Base-by-base conservation (phyloP, 2,113 vertebrate species). In the Amphiprion ocellaris region DNA sequence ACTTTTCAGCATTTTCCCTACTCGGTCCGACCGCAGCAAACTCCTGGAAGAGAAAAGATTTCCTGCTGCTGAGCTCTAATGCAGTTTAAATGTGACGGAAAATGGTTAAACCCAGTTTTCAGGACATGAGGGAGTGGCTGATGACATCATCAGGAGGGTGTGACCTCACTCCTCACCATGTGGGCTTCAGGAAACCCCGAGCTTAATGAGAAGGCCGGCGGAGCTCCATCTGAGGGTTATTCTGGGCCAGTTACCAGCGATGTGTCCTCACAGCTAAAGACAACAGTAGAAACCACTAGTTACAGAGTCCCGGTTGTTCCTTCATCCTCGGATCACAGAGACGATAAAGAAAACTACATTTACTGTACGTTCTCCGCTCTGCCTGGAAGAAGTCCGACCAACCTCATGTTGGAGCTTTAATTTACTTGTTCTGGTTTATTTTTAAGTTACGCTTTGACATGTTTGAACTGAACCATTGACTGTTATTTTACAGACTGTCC, bases 101-200 rank as follows among this genome's bases (percentile, higher is more conserved):
- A 21, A 54, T 10, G 10, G 53, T 26, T 26, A 26, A 26, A 26
- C 8, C 47, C 58, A 44, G 54, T 1, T 10, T n/a, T 10, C 5
- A 54, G 53, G 59, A 54, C 69, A 39, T 64, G 61, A 44, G 66
- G 76, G 77, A 2, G 44, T 47, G 74, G 53, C 21, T 19, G 1
- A 23, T 76, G 81, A 69, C 23, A 60, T 69, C 84, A 84, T 58
- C 30, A 11, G 64, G 55, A 63, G 56, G 86, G 83, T 28, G 80
- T 70, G 83, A 63, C 80, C 55, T 44, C 41, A 14, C 41, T 15
- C 41, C 41, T 44, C 41, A 14, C 41, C 14, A 12, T 12, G 11
- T 41, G 49, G 16, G n/a, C 58, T 68, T 26, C 72, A 66, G 76
- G 60, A 86, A 88, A 88, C 75, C 82, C 74, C 67, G 14, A 65